phyloP scores from a whole-genome alignment of 1,140 invertebrate species.

The Nautilus pompilius region DNA sequence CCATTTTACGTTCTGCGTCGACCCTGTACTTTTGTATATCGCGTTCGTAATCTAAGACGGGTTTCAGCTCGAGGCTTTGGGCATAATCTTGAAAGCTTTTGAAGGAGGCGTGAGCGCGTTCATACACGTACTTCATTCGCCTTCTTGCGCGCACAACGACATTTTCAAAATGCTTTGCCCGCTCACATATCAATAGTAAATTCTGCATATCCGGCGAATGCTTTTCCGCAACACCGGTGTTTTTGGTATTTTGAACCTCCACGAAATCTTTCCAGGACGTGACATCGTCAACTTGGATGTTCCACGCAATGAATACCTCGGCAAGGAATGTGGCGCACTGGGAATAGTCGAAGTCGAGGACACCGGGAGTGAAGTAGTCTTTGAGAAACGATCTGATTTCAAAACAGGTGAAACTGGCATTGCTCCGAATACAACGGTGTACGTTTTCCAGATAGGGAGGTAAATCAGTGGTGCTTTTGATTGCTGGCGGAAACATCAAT shows the following conservation, averaged over 20 bases:
- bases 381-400: slow-evolving; percentile 28
- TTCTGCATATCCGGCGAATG: slow-evolving; percentile 14
- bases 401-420: too few species aligned
- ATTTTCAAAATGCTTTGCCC: slow-evolving; percentile 31
- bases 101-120: slow-evolving; percentile 33
- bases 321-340: slow-evolving; percentile 17
- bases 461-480: too few species aligned
- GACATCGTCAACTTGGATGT: slow-evolving; percentile 14
- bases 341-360: slow-evolving; percentile 20
- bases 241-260: slow-evolving; percentile 17
- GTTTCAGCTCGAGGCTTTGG: slow-evolving; percentile 20
- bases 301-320: slow-evolving; percentile 19
- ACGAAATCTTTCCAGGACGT: slow-evolving; percentile 31
- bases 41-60: slow-evolving; percentile 28
- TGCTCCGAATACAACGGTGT: too few species aligned
- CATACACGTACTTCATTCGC: slow-evolving; percentile 25
- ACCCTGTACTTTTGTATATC: slow-evolving; percentile 19
- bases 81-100: slow-evolving; percentile 31
- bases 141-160: slow-evolving; percentile 22
- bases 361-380: slow-evolving; percentile 21
- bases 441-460: too few species aligned
- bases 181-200: slow-evolving; percentile 25
- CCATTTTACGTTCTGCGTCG: slow-evolving; percentile 27
- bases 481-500: too few species aligned
- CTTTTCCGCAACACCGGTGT: slow-evolving; percentile 10